Conservation (phyloP, 1,140 invertebrate species). For the Ladona fulva region DNA sequence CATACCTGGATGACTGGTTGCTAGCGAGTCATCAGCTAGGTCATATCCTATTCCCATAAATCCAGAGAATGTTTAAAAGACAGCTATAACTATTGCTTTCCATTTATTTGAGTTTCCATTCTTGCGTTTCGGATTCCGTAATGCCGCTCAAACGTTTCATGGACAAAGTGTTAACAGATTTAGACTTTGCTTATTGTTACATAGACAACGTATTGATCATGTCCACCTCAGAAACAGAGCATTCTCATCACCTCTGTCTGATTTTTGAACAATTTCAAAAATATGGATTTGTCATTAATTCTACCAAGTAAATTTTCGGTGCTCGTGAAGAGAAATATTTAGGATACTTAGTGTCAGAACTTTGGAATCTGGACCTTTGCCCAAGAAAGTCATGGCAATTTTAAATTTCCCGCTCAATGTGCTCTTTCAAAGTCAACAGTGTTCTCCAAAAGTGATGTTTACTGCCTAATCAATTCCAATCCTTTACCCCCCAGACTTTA, state of each 20-base stretch:
- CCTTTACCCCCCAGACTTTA: too few relatives aligned
- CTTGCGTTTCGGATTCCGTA: constrained; percentile 31
- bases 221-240: constrained; percentile 28
- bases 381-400: constrained; percentile 27
- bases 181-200: constrained; percentile 30
- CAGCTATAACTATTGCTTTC: constrained; percentile 16
- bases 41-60: constrained; percentile 33
- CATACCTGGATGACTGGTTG: too few relatives aligned
- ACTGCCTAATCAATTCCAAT: too few relatives aligned
- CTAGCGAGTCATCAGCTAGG: too few relatives aligned
- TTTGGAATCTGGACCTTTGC: constrained; percentile 12
- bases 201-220: constrained; percentile 33
- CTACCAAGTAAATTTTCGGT: constrained; percentile 28
- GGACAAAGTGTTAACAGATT: constrained; percentile 30
- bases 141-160: constrained; percentile 37
- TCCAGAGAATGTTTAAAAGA: constrained; percentile 32
- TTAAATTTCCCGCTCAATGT: constrained; percentile 13
- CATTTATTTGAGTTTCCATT: not conserved
- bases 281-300: constrained; percentile 22
- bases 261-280: constrained; percentile 31
- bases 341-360: constrained; percentile 22
- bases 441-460: too few relatives aligned
- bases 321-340: constrained; percentile 26
- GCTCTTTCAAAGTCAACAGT: too few relatives aligned
- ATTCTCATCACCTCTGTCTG: constrained; percentile 30